A percentile compares a stretch with the other conserved stretches of the same genome.
Conservation (phyloP, 2,797 vertebrate species). For the Odontamblyopus lacepedii region DNA sequence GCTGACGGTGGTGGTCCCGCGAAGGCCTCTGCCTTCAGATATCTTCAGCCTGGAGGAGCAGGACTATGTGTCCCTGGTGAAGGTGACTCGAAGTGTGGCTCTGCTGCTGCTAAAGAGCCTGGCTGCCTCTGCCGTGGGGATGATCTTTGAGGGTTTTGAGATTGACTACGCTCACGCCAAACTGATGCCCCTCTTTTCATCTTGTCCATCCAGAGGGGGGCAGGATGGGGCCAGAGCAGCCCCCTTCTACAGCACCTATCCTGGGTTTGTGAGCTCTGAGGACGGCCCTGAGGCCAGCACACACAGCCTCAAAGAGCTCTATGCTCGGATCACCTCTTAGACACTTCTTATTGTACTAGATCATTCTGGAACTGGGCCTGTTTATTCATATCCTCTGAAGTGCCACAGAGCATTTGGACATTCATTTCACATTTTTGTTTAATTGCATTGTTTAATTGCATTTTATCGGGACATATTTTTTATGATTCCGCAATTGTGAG, state of each 20-base stretch:
- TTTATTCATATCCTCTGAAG: no score
- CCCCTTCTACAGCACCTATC: constrained; percentile 63
- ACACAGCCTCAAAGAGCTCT: constrained; percentile 55
- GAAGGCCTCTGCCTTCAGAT: constrained; percentile 75
- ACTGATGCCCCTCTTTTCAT: constrained; percentile 66
- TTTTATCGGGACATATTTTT: no score
- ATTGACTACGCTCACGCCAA: constrained; percentile 82
- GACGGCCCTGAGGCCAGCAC: constrained; percentile 68
- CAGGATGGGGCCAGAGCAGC: neutral
- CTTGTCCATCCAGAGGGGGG: neutral
- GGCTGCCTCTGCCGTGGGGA: constrained; percentile 64
- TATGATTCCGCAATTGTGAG: no score
- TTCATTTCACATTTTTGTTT: no score
- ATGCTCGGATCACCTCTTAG: constrained; percentile 43
- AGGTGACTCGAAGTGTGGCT: constrained; percentile 63
- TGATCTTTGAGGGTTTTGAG: constrained; percentile 82
- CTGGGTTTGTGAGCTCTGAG: constrained; percentile 76
- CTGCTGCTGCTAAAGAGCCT: constrained; percentile 64
- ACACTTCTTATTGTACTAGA: neutral
- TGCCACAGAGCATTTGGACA: no score
- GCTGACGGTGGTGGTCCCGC: constrained; percentile 76
- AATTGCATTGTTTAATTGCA: no score
- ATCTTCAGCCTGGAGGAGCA: constrained; percentile 69
- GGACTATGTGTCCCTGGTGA: constrained; percentile 66
- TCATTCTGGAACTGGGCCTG: no score